Base-by-base conservation (phyloP, 2,888 invertebrate genomes). In the Eupithecia dodoneata region DNA sequence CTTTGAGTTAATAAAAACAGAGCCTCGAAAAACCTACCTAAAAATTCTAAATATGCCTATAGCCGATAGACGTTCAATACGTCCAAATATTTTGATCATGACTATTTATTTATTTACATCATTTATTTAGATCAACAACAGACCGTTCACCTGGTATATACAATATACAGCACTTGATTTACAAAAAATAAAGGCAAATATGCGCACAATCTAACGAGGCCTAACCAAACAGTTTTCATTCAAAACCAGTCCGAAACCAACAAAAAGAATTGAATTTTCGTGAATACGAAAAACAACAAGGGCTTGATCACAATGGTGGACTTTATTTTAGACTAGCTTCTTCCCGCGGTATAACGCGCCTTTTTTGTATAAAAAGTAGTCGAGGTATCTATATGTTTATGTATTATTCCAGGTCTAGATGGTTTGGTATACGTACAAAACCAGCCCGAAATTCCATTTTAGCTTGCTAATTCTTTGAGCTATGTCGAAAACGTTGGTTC, bases 211-310 rank as follows among this genome's bases (percentile, higher is more conserved):
- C 42, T 5, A 66, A 66, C 42, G 42, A 42, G 42, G 13, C 15
- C 15, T 66, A 66, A 66, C 42, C 15, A 66, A 65, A 66, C 66
- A 42, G 66, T 42, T 66, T 66, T 66, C 66, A 7, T 66, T 41
- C 15, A 6, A 66, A 63, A 63, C 63, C 63, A 63, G 63, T 63
- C 63, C 13, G 66, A 42, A 66, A 42, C 42, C 66, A 66, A 66
- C 66, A 42, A 66, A 66, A 66, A 13, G 66, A 66, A 0, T 7
- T 42, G 15, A 67, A 67, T 5, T 42, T 49, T 30, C 30, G 30
- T 30, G 30, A 30, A 30, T 67, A 52, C 67, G 73, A 15, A 66
- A 55, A 59, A 18, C 18, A 6, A 18, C 42, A 66, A 66, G 1
- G 66, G 42, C 42, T 42, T 66, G 42, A 42, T 15, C 66, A 66